Evolutionary conservation across 1,140 invertebrate species (phyloP), one percentile per base, ranked within the genome.

Genomic region (Bombus superbus): DNA sequence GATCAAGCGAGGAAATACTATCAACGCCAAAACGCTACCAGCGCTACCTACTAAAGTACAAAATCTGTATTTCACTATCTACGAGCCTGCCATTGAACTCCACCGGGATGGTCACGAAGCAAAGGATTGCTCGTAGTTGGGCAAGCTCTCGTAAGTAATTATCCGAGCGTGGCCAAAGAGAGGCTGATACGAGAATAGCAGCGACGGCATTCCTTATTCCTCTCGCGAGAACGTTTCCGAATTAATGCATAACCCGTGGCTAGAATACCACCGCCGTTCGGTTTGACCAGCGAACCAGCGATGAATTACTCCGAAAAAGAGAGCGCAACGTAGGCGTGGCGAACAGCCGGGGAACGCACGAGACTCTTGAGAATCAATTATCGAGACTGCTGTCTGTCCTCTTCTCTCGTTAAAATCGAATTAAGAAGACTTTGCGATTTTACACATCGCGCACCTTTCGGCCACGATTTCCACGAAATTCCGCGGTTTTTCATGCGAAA

Each of bases 201-300:
- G 74, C 82, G 81, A 86, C 64, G 76, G 84, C 81, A 90, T 92
- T 92, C 90, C 92, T 92, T 91, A 90, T 91, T 92, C 83, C 88
- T 87, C 90, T 85, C 90, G 68, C 57, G 90, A 86, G 87, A 92
- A 90, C 89, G 85, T 88, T 91, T 71, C 80, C 85, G 87, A 91
- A 92, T 92, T 92, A 92, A 92, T 92, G 91, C 87, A 91, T 86
- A 88, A 83, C 81, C 71, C 88, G 86, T 92, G 89, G 86, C 80
- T 74, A n/a, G 89, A 89, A 91, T 91, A 73, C 66, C 15, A 35
- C 15, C 2, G 32, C n/a, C 22, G 40, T 42, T 44, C 76, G 13
- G 28, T 38, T 8, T 38, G n/a, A 25, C 22, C 38, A 6, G 25
- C 66, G 38, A 32, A 10, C 47, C 6, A 15, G 57, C 35, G 40